Percentiles rank a stretch among this genome's conserved stretches.
Conservation (phyloP, 2,888 invertebrate species). For the Stenchaetothrips biformis region DNA sequence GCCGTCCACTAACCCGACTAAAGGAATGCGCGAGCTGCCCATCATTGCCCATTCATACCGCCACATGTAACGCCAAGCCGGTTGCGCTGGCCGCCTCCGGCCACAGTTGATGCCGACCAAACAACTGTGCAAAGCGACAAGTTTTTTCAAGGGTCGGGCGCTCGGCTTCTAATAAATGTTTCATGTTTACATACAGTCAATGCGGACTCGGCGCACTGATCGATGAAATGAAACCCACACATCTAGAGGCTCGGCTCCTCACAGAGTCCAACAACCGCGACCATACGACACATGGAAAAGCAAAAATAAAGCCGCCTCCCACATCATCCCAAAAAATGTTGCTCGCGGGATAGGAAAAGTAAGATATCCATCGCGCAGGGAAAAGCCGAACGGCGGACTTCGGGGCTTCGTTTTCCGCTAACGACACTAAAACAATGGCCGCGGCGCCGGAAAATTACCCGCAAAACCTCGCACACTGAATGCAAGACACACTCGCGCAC, state of each 20-base stretch:
- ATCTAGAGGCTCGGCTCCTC: not conserved
- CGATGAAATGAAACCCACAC: conserved; percentile 7
- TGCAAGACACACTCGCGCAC: no score
- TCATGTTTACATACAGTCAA: conserved; percentile 14
- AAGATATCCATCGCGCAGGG: not conserved
- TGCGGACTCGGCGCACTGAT: conserved; percentile 2
- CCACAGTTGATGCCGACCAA: not conserved
- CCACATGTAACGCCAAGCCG: not conserved
- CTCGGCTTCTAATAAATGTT: conserved; percentile 1
- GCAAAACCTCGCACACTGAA: no score
- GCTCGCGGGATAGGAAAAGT: not conserved
- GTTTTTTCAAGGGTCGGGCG: not conserved
- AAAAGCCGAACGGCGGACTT: conserved; percentile 10
- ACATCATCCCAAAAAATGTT: not conserved
- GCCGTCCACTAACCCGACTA: not conserved
- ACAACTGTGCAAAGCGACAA: not conserved
- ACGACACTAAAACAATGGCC: not conserved
- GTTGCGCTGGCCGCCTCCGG: not conserved
- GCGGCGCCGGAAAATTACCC: not conserved
- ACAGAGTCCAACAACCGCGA: no score
- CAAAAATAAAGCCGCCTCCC: not conserved
- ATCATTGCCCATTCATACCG: not conserved
- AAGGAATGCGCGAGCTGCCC: not conserved
- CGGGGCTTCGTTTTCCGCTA: not conserved
- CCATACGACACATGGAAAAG: not conserved